phyloP scores from a whole-genome alignment of 1,140 invertebrate genomes.

The Tetramorium parvispinum region DNA sequence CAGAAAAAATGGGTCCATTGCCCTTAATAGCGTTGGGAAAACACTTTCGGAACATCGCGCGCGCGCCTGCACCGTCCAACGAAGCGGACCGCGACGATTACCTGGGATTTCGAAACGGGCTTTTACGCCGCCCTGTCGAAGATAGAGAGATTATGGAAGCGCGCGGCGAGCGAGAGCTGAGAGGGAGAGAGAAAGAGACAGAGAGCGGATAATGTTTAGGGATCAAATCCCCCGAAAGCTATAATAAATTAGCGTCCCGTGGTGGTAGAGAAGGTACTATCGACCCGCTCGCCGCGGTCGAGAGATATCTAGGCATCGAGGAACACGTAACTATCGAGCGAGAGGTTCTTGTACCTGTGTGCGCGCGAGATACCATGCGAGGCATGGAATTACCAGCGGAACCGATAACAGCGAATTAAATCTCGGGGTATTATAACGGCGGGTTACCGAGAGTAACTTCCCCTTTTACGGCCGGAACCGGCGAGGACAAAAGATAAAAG shows the following conservation, averaged over 20 bases:
- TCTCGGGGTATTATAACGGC: slow-evolving; percentile 58
- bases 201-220: slow-evolving; percentile 56
- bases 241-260: slow-evolving; percentile 57
- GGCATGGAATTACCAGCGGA: slow-evolving; percentile 53
- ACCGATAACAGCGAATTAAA: slow-evolving; percentile 62
- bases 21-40: slow-evolving; percentile 58
- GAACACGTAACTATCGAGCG: slow-evolving; percentile 51
- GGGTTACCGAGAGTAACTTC: slow-evolving; percentile 49
- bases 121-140: slow-evolving; percentile 48
- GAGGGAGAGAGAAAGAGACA: neutral
- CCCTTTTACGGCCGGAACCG: slow-evolving; percentile 45
- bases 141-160: slow-evolving; percentile 63
- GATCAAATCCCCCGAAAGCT: slow-evolving; percentile 61
- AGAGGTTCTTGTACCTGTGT: neutral
- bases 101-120: slow-evolving; percentile 57
- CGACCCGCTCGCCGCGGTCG: slow-evolving; percentile 32
- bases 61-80: slow-evolving; percentile 9
- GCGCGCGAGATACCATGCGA: slow-evolving; percentile 37
- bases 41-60: slow-evolving; percentile 18
- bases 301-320: slow-evolving; percentile 37
- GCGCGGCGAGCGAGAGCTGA: slow-evolving; percentile 16
- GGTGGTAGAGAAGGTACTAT: slow-evolving; percentile 48
- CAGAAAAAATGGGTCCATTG: neutral
- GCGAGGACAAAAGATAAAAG: slow-evolving; percentile 50
- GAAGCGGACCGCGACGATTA: slow-evolving; percentile 42